Conservation (phyloP, 1,140 invertebrate species). For the Cotesia vestalis region DNA sequence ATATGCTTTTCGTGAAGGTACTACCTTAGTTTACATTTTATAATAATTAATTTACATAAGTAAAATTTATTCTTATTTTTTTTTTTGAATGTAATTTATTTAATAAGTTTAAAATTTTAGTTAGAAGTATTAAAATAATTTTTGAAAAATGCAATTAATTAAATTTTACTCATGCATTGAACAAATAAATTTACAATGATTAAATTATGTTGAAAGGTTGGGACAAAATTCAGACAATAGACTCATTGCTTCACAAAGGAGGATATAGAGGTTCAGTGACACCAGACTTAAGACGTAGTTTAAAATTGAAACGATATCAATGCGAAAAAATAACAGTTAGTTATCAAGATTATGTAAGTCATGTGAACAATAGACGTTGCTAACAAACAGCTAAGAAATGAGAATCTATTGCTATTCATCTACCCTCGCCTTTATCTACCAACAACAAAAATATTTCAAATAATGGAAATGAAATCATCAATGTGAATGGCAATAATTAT, state of each 20-base stretch:
- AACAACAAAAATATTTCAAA: slow-evolving; percentile 49
- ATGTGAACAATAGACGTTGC: slow-evolving; percentile 70
- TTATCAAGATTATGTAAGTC: slow-evolving; percentile 82
- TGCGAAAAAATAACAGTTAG: slow-evolving; percentile 85
- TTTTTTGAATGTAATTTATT: no score
- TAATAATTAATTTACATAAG: no score
- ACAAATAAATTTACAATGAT: slow-evolving; percentile 14
- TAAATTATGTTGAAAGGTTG: slow-evolving; percentile 73
- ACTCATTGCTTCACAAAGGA: slow-evolving; percentile 95
- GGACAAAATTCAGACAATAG: slow-evolving; percentile 97
- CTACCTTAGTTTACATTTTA: no score
- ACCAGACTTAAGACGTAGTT: slow-evolving; percentile 82
- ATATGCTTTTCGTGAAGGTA: no score
- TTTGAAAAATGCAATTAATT: neutral
- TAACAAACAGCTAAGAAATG: slow-evolving; percentile 66
- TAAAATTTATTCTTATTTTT: no score
- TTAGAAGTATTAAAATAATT: no score
- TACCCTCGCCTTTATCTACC: slow-evolving; percentile 33
- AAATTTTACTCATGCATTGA: neutral
- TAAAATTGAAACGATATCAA: slow-evolving; percentile 95
- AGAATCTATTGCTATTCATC: slow-evolving; percentile 44
- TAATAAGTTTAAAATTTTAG: no score
- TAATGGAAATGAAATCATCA: slow-evolving; percentile 27
- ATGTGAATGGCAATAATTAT: neutral
- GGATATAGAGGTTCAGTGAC: slow-evolving; percentile 94